Percentiles rank a stretch among this genome's conserved stretches.
phyloP scores from a whole-genome alignment of 2,797 vertebrate species.

The Crenuchus spilurus region DNA sequence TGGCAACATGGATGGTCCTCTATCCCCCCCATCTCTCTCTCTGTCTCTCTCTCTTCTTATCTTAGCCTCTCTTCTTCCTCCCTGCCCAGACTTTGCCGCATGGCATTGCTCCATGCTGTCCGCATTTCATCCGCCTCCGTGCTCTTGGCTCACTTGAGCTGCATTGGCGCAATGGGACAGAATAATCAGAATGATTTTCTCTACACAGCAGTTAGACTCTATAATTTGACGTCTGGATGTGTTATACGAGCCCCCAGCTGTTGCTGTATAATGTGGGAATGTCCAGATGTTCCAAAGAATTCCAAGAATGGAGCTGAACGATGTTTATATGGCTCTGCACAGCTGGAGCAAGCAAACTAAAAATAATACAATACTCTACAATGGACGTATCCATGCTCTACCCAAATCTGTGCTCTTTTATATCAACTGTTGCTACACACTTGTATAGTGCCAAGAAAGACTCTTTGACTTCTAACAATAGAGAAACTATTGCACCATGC shows the following conservation, averaged over 20 bases:
- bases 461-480: too few species aligned
- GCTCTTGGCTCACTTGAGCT: constrained; percentile 6
- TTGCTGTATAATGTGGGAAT: not conserved
- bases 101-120: constrained; percentile 18
- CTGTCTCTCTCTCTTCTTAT: not conserved
- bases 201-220: constrained; percentile 1
- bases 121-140: constrained; percentile 19
- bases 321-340: not conserved
- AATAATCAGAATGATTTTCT: not conserved
- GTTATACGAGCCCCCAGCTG: not conserved
- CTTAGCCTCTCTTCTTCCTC: constrained; percentile 4
- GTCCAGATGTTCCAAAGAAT: not conserved
- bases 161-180: constrained; percentile 30
- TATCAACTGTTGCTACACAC: not conserved
- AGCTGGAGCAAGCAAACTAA: not conserved
- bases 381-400: not conserved
- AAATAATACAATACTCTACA: not conserved
- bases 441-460: too few species aligned
- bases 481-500: too few species aligned
- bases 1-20: constrained; percentile 5
- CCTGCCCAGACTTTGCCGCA: constrained; percentile 25
- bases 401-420: not conserved
- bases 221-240: constrained; percentile 12
- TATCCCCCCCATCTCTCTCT: not conserved
- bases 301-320: not conserved